A percentile compares a stretch with the other conserved stretches of the same genome.
phyloP scores from a whole-genome alignment of 2,888 invertebrate genomes.

The Parnassius smintheus region DNA sequence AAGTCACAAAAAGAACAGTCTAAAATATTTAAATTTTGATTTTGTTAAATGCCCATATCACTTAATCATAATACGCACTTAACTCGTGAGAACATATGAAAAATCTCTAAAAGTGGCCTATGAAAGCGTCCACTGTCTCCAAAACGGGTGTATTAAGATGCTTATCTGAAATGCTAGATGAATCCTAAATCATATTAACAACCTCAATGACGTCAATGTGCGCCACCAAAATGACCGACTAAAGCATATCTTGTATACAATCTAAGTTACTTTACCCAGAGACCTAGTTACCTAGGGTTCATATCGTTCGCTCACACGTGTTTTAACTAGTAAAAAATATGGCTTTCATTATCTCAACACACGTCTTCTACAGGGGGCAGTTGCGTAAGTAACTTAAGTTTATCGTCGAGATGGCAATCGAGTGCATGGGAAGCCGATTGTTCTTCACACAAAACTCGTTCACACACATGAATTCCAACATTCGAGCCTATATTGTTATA shows the following conservation, averaged over 20 bases:
- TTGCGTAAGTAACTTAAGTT: slow-evolving; percentile 72
- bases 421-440: slow-evolving; percentile 65
- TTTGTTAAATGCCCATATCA: slow-evolving; percentile 12
- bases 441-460: slow-evolving; percentile 54
- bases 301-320: slow-evolving; percentile 70
- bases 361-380: slow-evolving; percentile 53
- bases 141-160: slow-evolving; percentile 18
- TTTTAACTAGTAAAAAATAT: slow-evolving; percentile 58
- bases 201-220: slow-evolving; percentile 25
- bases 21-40: slow-evolving; percentile 9
- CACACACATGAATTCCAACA: slow-evolving; percentile 70
- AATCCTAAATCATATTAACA: slow-evolving; percentile 28
- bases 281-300: slow-evolving; percentile 53
- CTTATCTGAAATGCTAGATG: slow-evolving; percentile 28
- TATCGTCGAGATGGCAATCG: slow-evolving; percentile 66
- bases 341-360: slow-evolving; percentile 66
- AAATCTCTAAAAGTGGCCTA: slow-evolving; percentile 17
- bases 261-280: slow-evolving; percentile 45
- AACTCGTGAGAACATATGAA: slow-evolving; percentile 19
- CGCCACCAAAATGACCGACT: slow-evolving; percentile 15
- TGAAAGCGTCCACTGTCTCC: slow-evolving; percentile 14
- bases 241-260: slow-evolving; percentile 21
- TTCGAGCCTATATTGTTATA: slow-evolving; percentile 50
- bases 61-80: slow-evolving; percentile 19
- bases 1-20: slow-evolving; percentile 14